Conservation (phyloP, 2,113 vertebrate genomes). For the Eclectus roratus region DNA sequence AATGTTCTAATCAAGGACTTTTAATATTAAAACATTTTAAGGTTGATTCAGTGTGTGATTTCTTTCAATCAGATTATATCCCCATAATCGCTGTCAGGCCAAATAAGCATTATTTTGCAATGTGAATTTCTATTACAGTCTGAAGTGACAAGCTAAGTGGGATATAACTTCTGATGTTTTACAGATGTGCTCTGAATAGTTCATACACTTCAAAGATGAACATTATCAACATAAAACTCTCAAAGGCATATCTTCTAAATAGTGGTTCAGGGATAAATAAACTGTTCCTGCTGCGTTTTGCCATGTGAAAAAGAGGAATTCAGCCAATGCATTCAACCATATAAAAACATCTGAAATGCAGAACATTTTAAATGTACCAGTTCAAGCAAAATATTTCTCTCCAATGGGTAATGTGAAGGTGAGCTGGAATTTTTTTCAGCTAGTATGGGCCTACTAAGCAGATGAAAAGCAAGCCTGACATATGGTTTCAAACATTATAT, state of each 20-base stretch:
- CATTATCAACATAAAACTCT: conserved; percentile 2
- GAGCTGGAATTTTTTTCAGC: background rate
- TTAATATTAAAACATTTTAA: background rate
- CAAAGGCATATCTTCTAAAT: background rate
- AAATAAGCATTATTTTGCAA: background rate
- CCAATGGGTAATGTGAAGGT: background rate
- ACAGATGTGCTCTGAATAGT: background rate
- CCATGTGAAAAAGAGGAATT: background rate
- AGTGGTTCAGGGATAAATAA: background rate
- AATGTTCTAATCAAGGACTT: background rate
- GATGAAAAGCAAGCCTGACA: background rate
- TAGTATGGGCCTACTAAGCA: background rate
- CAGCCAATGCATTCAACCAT: background rate
- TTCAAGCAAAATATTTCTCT: background rate
- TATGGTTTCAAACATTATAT: background rate
- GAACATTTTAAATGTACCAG: background rate
- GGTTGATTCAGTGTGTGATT: background rate
- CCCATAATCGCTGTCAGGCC: background rate
- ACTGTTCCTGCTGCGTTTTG: background rate
- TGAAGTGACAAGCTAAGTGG: background rate
- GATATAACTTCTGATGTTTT: conserved; percentile 28
- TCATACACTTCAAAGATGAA: background rate
- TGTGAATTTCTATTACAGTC: background rate
- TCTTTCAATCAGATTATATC: background rate
- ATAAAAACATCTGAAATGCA: background rate